These are phyloP conservation scores for Onthophagus taurus DNA, from an alignment of 1,140 invertebrate species.

Conservation along the genomic window DNA sequence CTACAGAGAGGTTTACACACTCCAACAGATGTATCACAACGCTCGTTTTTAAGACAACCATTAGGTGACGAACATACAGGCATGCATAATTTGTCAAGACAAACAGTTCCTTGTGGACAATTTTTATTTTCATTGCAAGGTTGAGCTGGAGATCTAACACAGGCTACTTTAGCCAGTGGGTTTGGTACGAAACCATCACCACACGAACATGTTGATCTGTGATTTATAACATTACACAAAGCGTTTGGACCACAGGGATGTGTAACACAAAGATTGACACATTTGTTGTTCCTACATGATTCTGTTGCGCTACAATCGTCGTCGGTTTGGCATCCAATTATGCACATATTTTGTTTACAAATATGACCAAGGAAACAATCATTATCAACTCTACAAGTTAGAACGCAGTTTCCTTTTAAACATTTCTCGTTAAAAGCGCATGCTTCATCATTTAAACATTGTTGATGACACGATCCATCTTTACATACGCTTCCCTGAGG, in stretches of 20 bases:
- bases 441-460: constrained; percentile 65
- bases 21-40: constrained; percentile 50
- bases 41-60: constrained; percentile 73
- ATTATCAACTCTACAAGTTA: constrained; percentile 81
- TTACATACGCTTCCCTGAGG: constrained; percentile 52
- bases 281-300: constrained; percentile 68
- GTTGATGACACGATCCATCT: constrained; percentile 67
- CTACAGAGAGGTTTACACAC: constrained; percentile 64
- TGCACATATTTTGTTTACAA: constrained; percentile 73
- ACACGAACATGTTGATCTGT: constrained; percentile 74
- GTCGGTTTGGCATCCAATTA: constrained; percentile 75
- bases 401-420: constrained; percentile 64
- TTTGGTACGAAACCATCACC: constrained; percentile 68
- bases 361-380: constrained; percentile 88
- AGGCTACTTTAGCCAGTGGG: constrained; percentile 72
- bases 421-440: constrained; percentile 90
- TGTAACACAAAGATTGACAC: constrained; percentile 65
- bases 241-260: constrained; percentile 79
- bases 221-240: constrained; percentile 67
- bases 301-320: constrained; percentile 78
- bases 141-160: constrained; percentile 61
- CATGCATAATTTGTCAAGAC: constrained; percentile 60
- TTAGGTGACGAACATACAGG: constrained; percentile 64
- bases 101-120: constrained; percentile 58
- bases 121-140: constrained; percentile 63